Base-by-base conservation (phyloP, 2,888 invertebrate genomes). In the Lochmaea capreae region DNA sequence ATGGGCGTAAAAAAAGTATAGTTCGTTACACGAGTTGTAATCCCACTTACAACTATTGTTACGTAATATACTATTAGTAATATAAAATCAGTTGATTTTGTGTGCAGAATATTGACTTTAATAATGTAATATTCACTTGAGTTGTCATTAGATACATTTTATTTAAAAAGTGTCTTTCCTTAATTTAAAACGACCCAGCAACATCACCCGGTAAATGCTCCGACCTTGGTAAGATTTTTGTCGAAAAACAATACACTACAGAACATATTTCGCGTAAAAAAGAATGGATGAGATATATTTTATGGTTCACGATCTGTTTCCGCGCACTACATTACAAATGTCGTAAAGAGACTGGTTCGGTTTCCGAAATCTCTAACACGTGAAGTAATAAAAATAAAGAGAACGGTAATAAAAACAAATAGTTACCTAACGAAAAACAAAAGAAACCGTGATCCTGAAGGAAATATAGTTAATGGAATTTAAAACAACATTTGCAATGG, bases 301-400 rank as follows among this genome's bases (percentile, higher is more conserved):
- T 52, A n/a, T 52, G 52, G n/a, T 14, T 5, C n/a, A 52, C 52
- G 52, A 52, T 52, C 52, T 52, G n/a, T 52, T 46, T 12, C 43
- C 12, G 12, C 43, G 2, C 43, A 3, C 11, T 14, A 12, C 12
- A 46, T 3, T 46, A n/a, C 14, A 52, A n/a, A 52, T 2, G 8
- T n/a, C 52, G 52, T 52, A 52, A 49, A 49, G 5, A 5, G 8
- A 52, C n/a, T n/a, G 1, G 1, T 16, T 16, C 52, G 52, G 52
- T 52, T 52, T 52, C n/a, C 52, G 52, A 52, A 52, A 52, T 52
- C 52, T n/a, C 16, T 5, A 52, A 52, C 52, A 52, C n/a, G 52
- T 14, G 8, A 52, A n/a, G 49, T 49, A 49, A 49, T 49, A 49
- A 49, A 49, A 49, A 49, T 49, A 49, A 49, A 49, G 49, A 49